Evolutionary conservation across 92 coral and sea anemone species (phyloP).

Genomic region (Palythoa grandis): DNA sequence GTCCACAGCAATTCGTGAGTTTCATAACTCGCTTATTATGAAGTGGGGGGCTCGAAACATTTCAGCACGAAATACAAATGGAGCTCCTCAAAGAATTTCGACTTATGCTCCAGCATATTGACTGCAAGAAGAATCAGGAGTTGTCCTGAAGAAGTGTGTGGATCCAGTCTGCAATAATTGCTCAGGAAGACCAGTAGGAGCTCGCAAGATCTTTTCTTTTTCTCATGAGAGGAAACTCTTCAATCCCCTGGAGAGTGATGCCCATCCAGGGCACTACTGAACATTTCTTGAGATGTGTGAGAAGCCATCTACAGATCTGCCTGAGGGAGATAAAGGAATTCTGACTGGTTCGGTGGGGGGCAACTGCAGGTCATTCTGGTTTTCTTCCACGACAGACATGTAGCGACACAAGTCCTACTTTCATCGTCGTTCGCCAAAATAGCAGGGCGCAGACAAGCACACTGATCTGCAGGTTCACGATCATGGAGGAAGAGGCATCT

Average conservation of each 20-base stretch:
- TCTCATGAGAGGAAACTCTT: slow-evolving; percentile 19
- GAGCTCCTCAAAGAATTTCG: slow-evolving; percentile 31
- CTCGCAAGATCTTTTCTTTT: slow-evolving; percentile 37
- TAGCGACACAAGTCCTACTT: not conserved
- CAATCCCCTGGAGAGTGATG: slow-evolving; percentile 51
- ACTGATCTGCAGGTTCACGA: slow-evolving; percentile 15
- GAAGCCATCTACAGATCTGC: too few species aligned
- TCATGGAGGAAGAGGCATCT: not conserved
- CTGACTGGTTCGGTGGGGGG: not conserved
- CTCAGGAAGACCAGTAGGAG: slow-evolving; percentile 47
- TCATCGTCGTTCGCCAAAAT: not conserved
- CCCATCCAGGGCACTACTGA: not conserved
- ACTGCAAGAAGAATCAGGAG: slow-evolving; percentile 53
- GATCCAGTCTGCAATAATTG: slow-evolving; percentile 53
- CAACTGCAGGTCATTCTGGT: too few species aligned
- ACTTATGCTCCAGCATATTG: slow-evolving; percentile 47
- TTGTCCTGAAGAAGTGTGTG: slow-evolving; percentile 53
- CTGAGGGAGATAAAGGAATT: not conserved
- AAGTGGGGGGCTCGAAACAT: not conserved
- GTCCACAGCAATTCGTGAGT: too few species aligned
- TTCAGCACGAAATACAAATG: not conserved
- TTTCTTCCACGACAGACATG: too few species aligned
- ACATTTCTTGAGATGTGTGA: too few species aligned
- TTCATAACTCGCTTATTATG: too few species aligned
- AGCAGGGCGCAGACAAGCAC: not conserved